Evolutionary conservation across 2,888 invertebrate genomes (phyloP).

Genomic region (Blera fallax): DNA sequence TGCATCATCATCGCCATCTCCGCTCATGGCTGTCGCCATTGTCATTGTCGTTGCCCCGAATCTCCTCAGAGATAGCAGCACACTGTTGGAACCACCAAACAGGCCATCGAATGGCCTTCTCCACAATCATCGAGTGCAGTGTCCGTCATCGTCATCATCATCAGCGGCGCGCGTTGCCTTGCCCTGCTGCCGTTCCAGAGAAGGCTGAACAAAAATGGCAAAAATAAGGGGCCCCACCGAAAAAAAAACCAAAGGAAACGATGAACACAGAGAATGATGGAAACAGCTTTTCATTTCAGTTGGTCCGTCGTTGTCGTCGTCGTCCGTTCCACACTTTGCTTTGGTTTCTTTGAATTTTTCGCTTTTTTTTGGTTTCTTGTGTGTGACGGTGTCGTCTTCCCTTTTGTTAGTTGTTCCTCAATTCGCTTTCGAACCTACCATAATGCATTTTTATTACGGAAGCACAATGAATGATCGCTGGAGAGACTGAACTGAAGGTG

Average conservation of each 20-base stretch:
- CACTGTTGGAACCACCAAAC: slow-evolving; percentile 27
- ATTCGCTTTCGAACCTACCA: slow-evolving; percentile 51
- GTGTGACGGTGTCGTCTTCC: slow-evolving; percentile 43
- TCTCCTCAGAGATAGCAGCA: slow-evolving; percentile 8
- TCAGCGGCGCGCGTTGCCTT: slow-evolving; percentile 39
- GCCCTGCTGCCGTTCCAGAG: neutral
- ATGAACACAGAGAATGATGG: slow-evolving; percentile 6
- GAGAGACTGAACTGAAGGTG: neutral
- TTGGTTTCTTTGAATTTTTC: neutral
- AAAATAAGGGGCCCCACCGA: neutral
- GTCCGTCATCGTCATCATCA: slow-evolving; percentile 44
- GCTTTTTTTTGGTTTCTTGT: neutral
- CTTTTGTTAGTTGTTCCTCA: slow-evolving; percentile 32
- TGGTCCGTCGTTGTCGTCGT: slow-evolving; percentile 40
- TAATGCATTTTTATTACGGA: slow-evolving; percentile 54
- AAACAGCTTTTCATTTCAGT: slow-evolving; percentile 61
- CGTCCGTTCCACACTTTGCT: neutral
- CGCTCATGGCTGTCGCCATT: slow-evolving; percentile 40
- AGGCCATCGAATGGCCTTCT: slow-evolving; percentile 55
- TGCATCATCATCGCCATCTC: slow-evolving; percentile 40
- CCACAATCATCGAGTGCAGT: slow-evolving; percentile 51
- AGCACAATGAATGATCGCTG: slow-evolving; percentile 47
- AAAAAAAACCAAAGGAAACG: neutral
- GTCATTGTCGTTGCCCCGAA: slow-evolving; percentile 59
- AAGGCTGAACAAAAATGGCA: no score